phyloP scores from a whole-genome alignment of 2,113 vertebrate genomes.

The Trogon melanurus region DNA sequence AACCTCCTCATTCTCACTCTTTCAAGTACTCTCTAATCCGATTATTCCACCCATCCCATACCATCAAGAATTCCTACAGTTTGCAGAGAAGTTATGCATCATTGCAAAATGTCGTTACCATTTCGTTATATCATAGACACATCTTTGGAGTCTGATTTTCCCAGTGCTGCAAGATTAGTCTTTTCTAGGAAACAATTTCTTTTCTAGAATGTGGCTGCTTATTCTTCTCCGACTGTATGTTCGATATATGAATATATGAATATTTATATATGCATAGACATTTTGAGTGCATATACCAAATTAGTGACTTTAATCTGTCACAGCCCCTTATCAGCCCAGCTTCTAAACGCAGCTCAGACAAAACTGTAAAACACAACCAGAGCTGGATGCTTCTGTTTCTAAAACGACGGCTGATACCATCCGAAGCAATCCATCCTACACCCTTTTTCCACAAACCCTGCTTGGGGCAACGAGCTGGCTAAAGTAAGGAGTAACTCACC shows the following conservation, averaged over 20 bases:
- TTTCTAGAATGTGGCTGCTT: neutral
- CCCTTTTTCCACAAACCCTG: neutral
- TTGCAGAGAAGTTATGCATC: neutral
- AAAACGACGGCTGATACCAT: neutral
- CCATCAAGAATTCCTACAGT: neutral
- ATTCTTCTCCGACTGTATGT: neutral
- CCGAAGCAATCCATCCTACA: neutral
- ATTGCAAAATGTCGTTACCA: neutral
- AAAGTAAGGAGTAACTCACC: neutral
- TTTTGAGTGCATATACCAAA: neutral
- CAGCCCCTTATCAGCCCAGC: neutral
- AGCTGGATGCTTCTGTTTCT: neutral
- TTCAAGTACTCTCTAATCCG: neutral
- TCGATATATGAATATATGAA: no score
- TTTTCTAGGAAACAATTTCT: neutral
- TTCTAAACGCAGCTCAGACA: neutral
- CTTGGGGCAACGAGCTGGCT: neutral
- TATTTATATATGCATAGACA: neutral
- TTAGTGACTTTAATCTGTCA: neutral
- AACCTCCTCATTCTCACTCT: neutral
- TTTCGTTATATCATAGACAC: neutral
- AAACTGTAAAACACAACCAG: neutral
- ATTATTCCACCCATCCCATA: neutral
- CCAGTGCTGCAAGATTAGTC: neutral
- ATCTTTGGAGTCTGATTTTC: neutral